phyloP scores from a whole-genome alignment of 64 coral and sea anemone genomes.

The Hydrozoanthus tunicans region DNA sequence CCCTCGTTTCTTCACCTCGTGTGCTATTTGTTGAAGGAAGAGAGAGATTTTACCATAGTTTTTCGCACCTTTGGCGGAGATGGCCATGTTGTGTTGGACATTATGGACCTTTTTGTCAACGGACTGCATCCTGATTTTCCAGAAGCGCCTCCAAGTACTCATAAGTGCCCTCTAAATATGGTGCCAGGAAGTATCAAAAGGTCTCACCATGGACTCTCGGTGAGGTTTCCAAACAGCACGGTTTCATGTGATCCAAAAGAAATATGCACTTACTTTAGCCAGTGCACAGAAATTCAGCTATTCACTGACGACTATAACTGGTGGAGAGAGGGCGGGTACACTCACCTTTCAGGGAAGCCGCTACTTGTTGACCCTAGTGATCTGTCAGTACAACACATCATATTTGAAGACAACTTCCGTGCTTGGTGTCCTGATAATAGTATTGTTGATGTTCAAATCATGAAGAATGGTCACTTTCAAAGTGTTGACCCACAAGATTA shows the following conservation, averaged over 20 bases:
- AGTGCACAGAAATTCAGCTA: constrained; percentile 66
- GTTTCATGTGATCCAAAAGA: constrained; percentile 1
- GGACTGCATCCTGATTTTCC: constrained; percentile 30
- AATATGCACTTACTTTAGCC: constrained; percentile 66
- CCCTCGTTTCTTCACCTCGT: constrained; percentile 79
- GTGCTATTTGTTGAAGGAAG: constrained; percentile 43
- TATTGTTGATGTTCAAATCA: constrained; percentile 66
- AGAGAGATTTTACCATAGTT: constrained; percentile 78
- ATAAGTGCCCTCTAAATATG: constrained; percentile 33
- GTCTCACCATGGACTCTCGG: constrained; percentile 5
- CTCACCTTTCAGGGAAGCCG: constrained; percentile 67
- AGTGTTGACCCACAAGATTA: constrained; percentile 56
- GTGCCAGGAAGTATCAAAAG: constrained; percentile 23
- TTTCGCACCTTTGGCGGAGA: constrained; percentile 85
- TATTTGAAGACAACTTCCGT: constrained; percentile 94
- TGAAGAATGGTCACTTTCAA: constrained; percentile 26
- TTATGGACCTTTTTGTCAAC: constrained; percentile 57
- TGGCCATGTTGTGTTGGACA: constrained; percentile 63
- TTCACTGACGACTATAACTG: constrained; percentile 72
- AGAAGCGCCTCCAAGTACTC: constrained; percentile 8
- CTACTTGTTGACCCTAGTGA: constrained; percentile 62
- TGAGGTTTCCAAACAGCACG: constrained; percentile 34
- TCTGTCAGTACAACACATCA: constrained; percentile 79
- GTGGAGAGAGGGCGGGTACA: constrained; percentile 61
- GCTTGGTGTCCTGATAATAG: constrained; percentile 78